Evolutionary conservation across 2,888 invertebrate genomes (phyloP), one percentile per base, ranked within the genome.

Genomic region (Lycophotia porphyrea): DNA sequence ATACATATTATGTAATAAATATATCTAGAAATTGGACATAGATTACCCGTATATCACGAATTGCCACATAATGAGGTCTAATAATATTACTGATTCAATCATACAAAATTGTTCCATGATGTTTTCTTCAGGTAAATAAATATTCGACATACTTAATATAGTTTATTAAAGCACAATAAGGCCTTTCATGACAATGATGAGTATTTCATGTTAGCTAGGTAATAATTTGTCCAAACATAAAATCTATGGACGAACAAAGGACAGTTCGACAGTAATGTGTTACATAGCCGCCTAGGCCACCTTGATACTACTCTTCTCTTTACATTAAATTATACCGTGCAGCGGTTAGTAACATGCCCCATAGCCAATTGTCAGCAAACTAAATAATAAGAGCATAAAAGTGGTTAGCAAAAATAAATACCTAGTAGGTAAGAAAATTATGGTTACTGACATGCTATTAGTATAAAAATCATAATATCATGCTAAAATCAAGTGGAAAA

Each of bases 391-490:
- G 75, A 71, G 79, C 61, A 49, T 36, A 66, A 63, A 79, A 73
- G 55, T 80, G 81, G 74, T 82, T 88, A 84, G 73, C 24, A 58
- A 70, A 55, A 74, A 60, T 74, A 77, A 73, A 61, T 74, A n/a
- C n/a, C n/a, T n/a, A 74, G 77, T 60, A 49, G 78, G 27, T 27
- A 55, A 27, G 47, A 78, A 70, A 61, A 72, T 65, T 76, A 77
- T 74, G 63, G 75, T 84, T 76, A 82, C 68, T 77, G 72, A 79
- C 92, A 92, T 93, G 93, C 93, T 79, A 89, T 94, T 94, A 94
- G 93, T 94, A 88, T 80, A 82, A 85, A 89, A 85, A 84, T 82
- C 87, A 84, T 85, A 88, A 86, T 75, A 71, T 81, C 93, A 93
- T 93, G 93, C 93, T 89, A 73, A 88, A 91, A 90, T 84, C 87